A percentile compares a stretch with the other conserved stretches of the same genome.
phyloP scores from a whole-genome alignment of 2,888 invertebrate genomes.

The Drosophila demipolita region DNA sequence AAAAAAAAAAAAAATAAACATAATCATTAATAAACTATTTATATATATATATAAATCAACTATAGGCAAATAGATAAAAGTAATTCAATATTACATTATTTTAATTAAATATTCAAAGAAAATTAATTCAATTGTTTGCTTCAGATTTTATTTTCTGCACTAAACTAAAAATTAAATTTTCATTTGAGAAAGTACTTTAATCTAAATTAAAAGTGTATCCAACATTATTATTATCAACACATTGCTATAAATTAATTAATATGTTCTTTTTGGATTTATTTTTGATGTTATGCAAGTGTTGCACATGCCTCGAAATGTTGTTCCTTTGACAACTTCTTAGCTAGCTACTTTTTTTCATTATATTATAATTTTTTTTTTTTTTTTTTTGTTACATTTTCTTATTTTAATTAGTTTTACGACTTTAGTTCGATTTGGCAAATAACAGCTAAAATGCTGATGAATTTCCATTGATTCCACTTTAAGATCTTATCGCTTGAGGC shows the following conservation, averaged over 20 bases:
- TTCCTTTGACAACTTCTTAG: not conserved
- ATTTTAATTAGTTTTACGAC: not conserved
- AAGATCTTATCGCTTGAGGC: slow-evolving; percentile 19
- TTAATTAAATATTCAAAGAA: not conserved
- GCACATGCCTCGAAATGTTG: not conserved
- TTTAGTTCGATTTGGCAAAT: not conserved
- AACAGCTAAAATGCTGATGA: not conserved
- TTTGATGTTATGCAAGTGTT: not conserved
- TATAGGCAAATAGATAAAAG: too few species aligned
- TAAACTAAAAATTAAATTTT: not conserved
- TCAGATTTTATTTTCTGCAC: not conserved
- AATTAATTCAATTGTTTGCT: not conserved
- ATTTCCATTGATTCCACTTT: slow-evolving; percentile 16
- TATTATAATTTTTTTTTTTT: too few species aligned
- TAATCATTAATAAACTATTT: too few species aligned
- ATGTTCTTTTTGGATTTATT: not conserved
- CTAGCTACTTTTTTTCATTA: not conserved
- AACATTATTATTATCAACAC: not conserved
- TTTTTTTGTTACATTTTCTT: not conserved
- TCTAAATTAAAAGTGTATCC: not conserved
- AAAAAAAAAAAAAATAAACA: too few species aligned
- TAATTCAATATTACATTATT: too few species aligned
- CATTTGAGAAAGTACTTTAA: too few species aligned
- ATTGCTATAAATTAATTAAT: not conserved
- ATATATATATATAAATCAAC: too few species aligned